Percentiles rank a stretch among this genome's conserved stretches.
Conservation (phyloP, 2,888 invertebrate genomes). For the Seira ritae region DNA sequence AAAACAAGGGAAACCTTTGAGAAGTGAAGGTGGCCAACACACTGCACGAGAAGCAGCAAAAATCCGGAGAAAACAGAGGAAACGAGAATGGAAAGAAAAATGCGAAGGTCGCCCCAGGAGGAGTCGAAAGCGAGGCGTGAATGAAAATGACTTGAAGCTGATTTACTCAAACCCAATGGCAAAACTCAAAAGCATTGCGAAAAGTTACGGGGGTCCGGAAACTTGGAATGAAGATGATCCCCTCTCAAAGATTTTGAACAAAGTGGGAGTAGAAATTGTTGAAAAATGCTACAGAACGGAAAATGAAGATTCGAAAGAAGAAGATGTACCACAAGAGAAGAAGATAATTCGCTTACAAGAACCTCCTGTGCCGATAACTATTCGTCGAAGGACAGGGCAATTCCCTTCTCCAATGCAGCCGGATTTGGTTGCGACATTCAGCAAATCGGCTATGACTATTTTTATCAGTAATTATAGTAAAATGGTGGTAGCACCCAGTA, state of each 20-base stretch:
- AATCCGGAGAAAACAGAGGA: background rate
- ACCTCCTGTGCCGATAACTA: too few species aligned
- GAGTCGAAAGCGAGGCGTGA: background rate
- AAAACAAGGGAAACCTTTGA: background rate
- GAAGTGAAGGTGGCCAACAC: background rate
- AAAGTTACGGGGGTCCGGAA: background rate
- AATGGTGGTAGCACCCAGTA: background rate
- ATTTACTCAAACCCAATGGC: conserved; percentile 21
- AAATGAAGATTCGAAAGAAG: background rate
- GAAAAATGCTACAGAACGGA: background rate
- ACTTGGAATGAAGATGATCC: conserved; percentile 15
- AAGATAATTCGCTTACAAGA: background rate
- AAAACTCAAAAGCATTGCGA: background rate
- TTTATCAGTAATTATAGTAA: conserved; percentile 15
- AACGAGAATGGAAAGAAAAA: background rate
- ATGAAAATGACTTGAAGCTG: background rate
- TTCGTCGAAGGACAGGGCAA: background rate
- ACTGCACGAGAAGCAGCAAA: background rate
- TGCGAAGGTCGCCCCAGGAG: background rate
- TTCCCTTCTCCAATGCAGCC: background rate
- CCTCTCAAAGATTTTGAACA: background rate
- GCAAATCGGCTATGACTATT: background rate
- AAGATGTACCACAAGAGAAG: background rate
- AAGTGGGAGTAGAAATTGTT: conserved; percentile 5
- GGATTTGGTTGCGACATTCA: background rate